Base-by-base conservation (phyloP, 2,888 invertebrate genomes). In the Polyploca ridens region DNA sequence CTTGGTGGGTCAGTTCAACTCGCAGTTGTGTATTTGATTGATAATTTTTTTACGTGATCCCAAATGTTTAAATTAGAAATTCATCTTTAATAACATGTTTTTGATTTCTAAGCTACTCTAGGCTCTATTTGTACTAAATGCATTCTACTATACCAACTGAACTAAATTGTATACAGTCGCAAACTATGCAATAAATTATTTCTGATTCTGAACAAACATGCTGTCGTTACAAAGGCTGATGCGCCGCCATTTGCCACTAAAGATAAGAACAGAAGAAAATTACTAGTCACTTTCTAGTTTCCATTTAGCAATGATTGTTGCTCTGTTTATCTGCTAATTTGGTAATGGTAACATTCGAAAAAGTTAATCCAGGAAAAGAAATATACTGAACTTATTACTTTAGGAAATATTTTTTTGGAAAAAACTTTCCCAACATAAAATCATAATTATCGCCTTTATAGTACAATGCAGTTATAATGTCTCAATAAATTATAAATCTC, bases 231-330 rank as follows among this genome's bases (percentile, higher is more conserved):
- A 41, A 4, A 41, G 7, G 62, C 68, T 70, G 61, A 57, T 10
- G 64, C 69, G 62, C 60, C 61, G 58, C 38, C n/a, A 58, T 16
- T 68, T 19, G 16, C 19, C 16, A 54, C n/a, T 54, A 54, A 66
- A 68, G 66, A 63, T 33, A 60, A 62, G 35, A 35, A 5, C 35
- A 35, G 6, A 6, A 35, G 7, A 35, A 69, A 62, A 54, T 27
- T 27, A 68, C 63, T 69, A 27, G 58, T 63, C 67, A 70, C 71
- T 76, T 73, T 73, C 66, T 74, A 74, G 69, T 76, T 74, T 63
- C 44, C 57, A 46, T 10, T 44, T 27, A 44, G 44, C 41, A 14
- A 19, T 14, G 14, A 44, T 46, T 44, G 7, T 44, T 33, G 14
- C 33, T 3, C 5, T 41, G 13, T 41, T 13, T 38, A 2, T 13